Conservation (phyloP, 2,797 vertebrate genomes). For the Oreochromis mossambicus region DNA sequence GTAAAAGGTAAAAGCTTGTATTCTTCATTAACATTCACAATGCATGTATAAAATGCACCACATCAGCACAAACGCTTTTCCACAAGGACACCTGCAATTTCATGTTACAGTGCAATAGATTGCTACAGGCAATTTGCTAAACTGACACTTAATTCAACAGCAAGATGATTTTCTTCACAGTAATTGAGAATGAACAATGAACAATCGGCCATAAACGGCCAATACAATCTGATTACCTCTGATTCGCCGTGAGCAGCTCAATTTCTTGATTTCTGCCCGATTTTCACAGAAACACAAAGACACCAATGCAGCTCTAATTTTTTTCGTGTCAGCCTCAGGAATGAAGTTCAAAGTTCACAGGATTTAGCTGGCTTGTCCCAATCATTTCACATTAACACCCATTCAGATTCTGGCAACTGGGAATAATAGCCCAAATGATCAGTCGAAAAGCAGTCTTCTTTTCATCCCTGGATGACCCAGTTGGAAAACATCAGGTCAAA, state of each 20-base stretch:
- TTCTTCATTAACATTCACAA: background rate
- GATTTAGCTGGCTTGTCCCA: slow-evolving; percentile 29
- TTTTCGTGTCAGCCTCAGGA: background rate
- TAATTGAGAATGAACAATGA: slow-evolving; percentile 41
- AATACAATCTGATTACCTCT: slow-evolving; percentile 15
- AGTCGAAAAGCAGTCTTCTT: slow-evolving; percentile 15
- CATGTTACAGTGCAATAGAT: background rate
- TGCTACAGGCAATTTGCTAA: slow-evolving; percentile 23
- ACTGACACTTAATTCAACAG: slow-evolving; percentile 21
- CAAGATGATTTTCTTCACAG: slow-evolving; percentile 11
- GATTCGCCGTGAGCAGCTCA: slow-evolving; percentile 12
- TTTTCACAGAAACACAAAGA: slow-evolving; percentile 7
- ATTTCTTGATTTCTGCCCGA: background rate
- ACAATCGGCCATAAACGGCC: slow-evolving; percentile 18
- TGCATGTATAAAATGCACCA: background rate
- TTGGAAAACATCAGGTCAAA: slow-evolving; percentile 49
- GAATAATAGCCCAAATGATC: too few relatives aligned
- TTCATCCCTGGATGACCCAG: slow-evolving; percentile 52
- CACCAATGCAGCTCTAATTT: background rate
- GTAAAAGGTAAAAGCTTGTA: background rate
- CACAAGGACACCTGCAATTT: slow-evolving; percentile 3
- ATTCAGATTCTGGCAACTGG: slow-evolving; percentile 28
- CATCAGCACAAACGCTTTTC: background rate
- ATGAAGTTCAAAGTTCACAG: slow-evolving; percentile 12
- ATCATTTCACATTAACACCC: slow-evolving; percentile 39